phyloP scores from a whole-genome alignment of 2,113 vertebrate genomes.

The Steatornis caripensis region DNA sequence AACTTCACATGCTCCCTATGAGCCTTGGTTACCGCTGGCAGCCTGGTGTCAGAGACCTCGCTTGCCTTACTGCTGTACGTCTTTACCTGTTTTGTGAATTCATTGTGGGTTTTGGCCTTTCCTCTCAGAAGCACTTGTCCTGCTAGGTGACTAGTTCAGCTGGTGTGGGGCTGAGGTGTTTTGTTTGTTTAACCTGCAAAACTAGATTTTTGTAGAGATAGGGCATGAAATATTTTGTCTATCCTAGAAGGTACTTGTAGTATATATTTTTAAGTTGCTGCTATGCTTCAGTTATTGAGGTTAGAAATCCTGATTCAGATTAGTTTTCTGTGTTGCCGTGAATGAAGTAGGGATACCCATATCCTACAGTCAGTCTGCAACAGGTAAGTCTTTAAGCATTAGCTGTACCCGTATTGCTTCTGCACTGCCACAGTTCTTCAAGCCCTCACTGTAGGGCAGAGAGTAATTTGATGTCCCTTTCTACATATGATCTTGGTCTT shows the following conservation, averaged over 20 bases:
- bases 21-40: background rate
- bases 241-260: background rate
- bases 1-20: rapidly evolving
- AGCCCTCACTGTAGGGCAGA: rapidly evolving
- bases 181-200: background rate
- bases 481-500: background rate
- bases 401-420: background rate
- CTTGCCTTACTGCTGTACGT: background rate
- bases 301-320: background rate
- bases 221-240: background rate
- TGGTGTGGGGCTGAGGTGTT: background rate
- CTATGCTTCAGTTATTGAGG: background rate
- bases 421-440: background rate
- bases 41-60: background rate
- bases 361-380: background rate
- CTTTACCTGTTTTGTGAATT: background rate
- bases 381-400: background rate
- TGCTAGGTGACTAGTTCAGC: background rate
- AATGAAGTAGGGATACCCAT: background rate
- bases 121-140: background rate
- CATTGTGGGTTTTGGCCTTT: background rate
- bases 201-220: background rate
- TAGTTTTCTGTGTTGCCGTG: background rate
- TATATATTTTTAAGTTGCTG: background rate
- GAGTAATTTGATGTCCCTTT: background rate